Evolutionary conservation across 2,113 vertebrate species (phyloP).

Genomic region (Lophius piscatorius): DNA sequence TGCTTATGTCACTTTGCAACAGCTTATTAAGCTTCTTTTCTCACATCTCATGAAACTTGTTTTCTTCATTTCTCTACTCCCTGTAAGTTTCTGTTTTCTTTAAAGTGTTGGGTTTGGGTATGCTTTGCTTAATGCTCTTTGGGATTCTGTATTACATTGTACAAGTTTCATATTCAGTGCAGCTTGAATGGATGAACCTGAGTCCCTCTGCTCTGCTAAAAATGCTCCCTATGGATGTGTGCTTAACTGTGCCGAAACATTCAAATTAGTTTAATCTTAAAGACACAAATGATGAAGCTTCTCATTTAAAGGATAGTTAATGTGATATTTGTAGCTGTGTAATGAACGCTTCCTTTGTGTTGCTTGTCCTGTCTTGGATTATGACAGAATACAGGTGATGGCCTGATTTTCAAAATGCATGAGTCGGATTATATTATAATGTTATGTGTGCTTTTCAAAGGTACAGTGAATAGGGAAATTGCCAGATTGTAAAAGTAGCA

Average conservation of each 20-base stretch:
- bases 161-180: not conserved
- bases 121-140: not conserved
- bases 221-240: not conserved
- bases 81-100: not conserved
- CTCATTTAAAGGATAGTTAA: constrained; percentile 9
- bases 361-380: not conserved
- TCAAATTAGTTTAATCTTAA: constrained; percentile 10
- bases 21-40: too few relatives aligned
- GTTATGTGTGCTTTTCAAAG: too few relatives aligned
- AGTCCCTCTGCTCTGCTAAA: not conserved
- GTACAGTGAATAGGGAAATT: not conserved
- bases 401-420: too few relatives aligned
- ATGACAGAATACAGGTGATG: constrained; percentile 1
- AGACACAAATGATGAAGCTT: constrained; percentile 18
- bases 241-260: not conserved
- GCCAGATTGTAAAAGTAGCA: too few relatives aligned
- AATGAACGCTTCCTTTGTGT: not conserved
- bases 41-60: too few relatives aligned
- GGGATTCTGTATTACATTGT: not conserved
- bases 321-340: not conserved
- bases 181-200: not conserved
- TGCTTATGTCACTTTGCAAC: not conserved
- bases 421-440: too few relatives aligned
- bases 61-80: not conserved
- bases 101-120: too few relatives aligned